A percentile compares a stretch with the other conserved stretches of the same genome.
Evolutionary conservation across 2,113 vertebrate genomes (phyloP).

Genomic region (rabbit (Oryctolagus cuniculus)): DNA sequence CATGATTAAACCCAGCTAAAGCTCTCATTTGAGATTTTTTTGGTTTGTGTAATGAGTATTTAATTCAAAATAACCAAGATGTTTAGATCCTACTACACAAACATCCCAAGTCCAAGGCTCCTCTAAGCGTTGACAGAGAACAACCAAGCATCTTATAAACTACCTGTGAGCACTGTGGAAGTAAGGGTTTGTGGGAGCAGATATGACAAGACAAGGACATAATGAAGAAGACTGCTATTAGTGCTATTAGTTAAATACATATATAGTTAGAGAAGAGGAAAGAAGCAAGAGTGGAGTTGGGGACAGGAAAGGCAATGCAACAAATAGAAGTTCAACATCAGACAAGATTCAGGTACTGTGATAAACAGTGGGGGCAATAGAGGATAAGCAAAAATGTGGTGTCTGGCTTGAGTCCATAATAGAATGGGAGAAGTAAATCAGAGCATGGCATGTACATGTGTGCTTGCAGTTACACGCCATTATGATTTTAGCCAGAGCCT

Average conservation of each 20-base stretch:
- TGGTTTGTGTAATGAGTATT: neutral
- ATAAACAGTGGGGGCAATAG: neutral
- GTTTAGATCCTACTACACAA: neutral
- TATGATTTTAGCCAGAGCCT: neutral
- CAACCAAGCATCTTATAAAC: neutral
- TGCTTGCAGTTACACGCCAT: neutral
- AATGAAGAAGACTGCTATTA: neutral
- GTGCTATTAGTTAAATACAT: neutral
- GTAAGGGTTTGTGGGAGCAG: neutral
- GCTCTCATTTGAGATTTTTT: neutral
- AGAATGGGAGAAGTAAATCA: neutral
- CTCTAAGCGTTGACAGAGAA: neutral
- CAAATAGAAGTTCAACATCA: neutral
- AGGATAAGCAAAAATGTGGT: neutral
- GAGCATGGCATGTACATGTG: neutral
- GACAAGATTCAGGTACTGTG: neutral
- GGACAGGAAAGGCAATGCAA: neutral
- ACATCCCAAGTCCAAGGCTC: neutral
- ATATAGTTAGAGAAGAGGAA: neutral
- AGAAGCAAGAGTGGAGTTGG: neutral
- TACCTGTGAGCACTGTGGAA: neutral
- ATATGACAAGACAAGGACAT: neutral
- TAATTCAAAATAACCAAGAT: conserved; percentile 54
- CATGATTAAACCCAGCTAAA: neutral
- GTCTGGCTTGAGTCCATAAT: neutral